phyloP scores from a whole-genome alignment of 64 coral and sea anemone genomes.

The Cladopsammia gracilis region DNA sequence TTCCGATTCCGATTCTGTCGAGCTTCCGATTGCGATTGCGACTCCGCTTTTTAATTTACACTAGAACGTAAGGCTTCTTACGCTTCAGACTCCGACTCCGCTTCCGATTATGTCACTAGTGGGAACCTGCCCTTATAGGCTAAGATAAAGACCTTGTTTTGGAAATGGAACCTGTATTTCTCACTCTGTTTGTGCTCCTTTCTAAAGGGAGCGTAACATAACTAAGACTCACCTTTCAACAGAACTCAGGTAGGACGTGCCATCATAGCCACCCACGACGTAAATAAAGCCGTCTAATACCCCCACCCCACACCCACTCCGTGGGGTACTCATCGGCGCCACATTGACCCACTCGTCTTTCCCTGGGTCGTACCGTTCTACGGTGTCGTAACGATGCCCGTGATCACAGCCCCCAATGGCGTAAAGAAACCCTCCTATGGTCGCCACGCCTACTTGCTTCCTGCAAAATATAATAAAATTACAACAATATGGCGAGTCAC shows the following conservation, averaged over 20 bases:
- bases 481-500: not conserved
- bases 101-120: too few species aligned
- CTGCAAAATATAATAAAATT: conserved; percentile 32
- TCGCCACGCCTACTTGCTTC: conserved; percentile 95
- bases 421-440: conserved; percentile 89
- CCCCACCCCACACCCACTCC: conserved; percentile 98
- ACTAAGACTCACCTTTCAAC: conserved; percentile 88
- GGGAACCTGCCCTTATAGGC: too few species aligned
- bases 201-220: not conserved
- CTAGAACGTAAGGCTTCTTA: too few species aligned
- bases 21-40: too few species aligned
- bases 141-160: too few species aligned
- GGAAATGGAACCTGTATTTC: too few species aligned
- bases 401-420: conserved; percentile 99
- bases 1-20: too few species aligned
- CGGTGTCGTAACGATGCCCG: conserved; percentile 86
- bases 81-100: too few species aligned
- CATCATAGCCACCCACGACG: conserved; percentile 96
- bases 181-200: too few species aligned
- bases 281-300: conserved; percentile 97
- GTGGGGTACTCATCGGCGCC: conserved; percentile 94
- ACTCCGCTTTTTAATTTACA: too few species aligned
- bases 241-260: conserved; percentile 91
- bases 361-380: conserved; percentile 92
- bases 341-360: conserved; percentile 96